Conservation (phyloP, 2,888 invertebrate species). For the Rosalia funebris region DNA sequence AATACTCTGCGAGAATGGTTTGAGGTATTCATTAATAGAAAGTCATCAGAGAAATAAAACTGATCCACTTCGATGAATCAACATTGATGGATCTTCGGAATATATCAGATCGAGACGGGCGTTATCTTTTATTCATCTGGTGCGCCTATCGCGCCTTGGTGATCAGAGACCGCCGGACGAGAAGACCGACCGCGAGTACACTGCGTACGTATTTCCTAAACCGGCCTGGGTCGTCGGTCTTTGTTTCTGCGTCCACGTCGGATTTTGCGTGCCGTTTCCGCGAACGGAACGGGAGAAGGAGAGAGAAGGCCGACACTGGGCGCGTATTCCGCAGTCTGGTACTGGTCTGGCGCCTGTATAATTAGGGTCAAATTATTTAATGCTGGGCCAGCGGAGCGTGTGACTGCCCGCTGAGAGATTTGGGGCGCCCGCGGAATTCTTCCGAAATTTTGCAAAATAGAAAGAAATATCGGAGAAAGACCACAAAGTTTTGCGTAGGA, state of each 20-base stretch:
- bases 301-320: constrained; percentile 7
- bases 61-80: too few relatives aligned
- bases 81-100: too few relatives aligned
- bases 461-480: too few relatives aligned
- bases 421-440: too few relatives aligned
- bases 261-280: neutral
- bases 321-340: constrained; percentile 24
- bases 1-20: too few relatives aligned
- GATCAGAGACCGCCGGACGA: neutral
- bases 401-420: too few relatives aligned
- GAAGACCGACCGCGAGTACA: neutral
- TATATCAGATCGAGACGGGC: too few relatives aligned
- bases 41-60: too few relatives aligned
- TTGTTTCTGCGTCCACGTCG: neutral
- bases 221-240: too few relatives aligned
- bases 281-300: constrained; percentile 5
- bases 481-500: too few relatives aligned
- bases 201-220: neutral
- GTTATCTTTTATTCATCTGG: neutral
- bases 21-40: too few relatives aligned
- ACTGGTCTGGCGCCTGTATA: constrained; percentile 38
- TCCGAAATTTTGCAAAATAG: too few relatives aligned
- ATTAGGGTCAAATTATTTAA: constrained; percentile 41
- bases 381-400: constrained; percentile 6
- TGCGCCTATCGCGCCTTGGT: neutral